A percentile compares a stretch with the other conserved stretches of the same genome.
Conservation (phyloP, 2,888 invertebrate genomes). For the Eristalis tenax region DNA sequence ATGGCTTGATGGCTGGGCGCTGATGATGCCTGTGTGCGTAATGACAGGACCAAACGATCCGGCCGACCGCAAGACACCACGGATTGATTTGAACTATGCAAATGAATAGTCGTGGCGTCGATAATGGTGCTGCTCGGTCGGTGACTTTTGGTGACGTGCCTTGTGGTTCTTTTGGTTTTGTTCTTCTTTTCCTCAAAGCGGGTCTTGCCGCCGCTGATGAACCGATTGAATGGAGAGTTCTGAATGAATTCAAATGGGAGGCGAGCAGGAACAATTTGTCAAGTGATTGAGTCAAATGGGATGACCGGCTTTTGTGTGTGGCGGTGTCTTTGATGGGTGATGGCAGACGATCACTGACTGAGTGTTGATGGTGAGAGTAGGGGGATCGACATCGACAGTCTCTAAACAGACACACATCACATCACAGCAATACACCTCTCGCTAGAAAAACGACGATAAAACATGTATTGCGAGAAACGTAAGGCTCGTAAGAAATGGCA, state of each 20-base stretch:
- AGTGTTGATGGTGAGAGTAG: too few relatives aligned
- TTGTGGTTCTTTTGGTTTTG: slow-evolving; percentile 39
- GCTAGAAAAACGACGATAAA: too few relatives aligned
- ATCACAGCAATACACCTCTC: too few relatives aligned
- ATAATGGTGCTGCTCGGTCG: slow-evolving; percentile 21
- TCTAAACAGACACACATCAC: too few relatives aligned
- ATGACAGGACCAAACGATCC: slow-evolving; percentile 30
- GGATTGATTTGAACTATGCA: slow-evolving; percentile 69
- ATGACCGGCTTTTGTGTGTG: slow-evolving; percentile 13
- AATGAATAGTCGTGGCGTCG: slow-evolving; percentile 58
- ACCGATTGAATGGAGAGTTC: not conserved
- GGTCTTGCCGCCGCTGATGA: not conserved
- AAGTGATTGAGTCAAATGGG: slow-evolving; percentile 28
- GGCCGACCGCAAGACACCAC: slow-evolving; percentile 59
- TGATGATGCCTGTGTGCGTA: slow-evolving; percentile 26
- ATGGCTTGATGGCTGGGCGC: slow-evolving; percentile 19
- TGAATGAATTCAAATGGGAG: not conserved
- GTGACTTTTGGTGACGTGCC: slow-evolving; percentile 56
- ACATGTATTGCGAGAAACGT: too few relatives aligned
- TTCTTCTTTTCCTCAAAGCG: not conserved
- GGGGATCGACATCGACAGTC: too few relatives aligned
- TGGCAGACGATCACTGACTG: not conserved
- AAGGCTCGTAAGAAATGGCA: too few relatives aligned
- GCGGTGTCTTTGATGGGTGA: slow-evolving; percentile 35
- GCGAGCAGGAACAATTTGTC: slow-evolving; percentile 31